A percentile compares a stretch with the other conserved stretches of the same genome.
phyloP scores from a whole-genome alignment of 2,888 invertebrate species.

The Andricus curvator region DNA sequence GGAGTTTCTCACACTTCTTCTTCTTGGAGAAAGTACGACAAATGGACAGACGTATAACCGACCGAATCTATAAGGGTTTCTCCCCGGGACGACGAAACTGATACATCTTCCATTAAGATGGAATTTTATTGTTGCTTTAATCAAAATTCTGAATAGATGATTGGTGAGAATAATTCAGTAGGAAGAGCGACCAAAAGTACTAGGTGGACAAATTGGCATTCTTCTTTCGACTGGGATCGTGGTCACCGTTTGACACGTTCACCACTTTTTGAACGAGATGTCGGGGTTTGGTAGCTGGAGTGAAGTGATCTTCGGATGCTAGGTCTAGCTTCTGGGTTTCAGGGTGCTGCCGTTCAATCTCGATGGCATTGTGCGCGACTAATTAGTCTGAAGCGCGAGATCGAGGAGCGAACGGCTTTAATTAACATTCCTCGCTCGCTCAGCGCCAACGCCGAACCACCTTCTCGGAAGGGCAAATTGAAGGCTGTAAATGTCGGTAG shows the following conservation, averaged over 20 bases:
- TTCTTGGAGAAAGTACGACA: too few relatives aligned
- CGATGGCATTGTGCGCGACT: conserved; percentile 75
- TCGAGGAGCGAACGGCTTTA: conserved; percentile 77
- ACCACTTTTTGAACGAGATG: conserved; percentile 67
- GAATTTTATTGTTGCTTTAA: not conserved
- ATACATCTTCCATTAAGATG: too few relatives aligned
- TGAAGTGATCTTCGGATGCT: conserved; percentile 71
- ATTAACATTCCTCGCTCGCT: conserved; percentile 77
- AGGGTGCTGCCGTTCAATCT: conserved; percentile 60
- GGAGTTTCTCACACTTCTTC: too few relatives aligned
- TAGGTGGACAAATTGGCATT: conserved; percentile 72
- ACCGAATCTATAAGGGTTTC: too few relatives aligned
- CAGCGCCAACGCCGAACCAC: conserved; percentile 63
- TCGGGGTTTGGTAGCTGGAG: conserved; percentile 63
- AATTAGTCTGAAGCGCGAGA: conserved; percentile 77
- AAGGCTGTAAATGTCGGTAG: conserved; percentile 75
- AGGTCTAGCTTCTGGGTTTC: conserved; percentile 59
- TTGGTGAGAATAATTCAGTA: not conserved
- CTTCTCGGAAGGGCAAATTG: conserved; percentile 72
- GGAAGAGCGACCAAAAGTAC: conserved; percentile 45
- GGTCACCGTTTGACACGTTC: conserved; percentile 68
- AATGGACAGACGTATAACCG: too few relatives aligned
- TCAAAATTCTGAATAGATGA: not conserved
- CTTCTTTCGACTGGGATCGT: conserved; percentile 65
- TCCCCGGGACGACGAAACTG: too few relatives aligned